Evolutionary conservation across 1,140 invertebrate species (phyloP), one percentile per base, ranked within the genome.

Genomic region (Lethrus apterus): DNA sequence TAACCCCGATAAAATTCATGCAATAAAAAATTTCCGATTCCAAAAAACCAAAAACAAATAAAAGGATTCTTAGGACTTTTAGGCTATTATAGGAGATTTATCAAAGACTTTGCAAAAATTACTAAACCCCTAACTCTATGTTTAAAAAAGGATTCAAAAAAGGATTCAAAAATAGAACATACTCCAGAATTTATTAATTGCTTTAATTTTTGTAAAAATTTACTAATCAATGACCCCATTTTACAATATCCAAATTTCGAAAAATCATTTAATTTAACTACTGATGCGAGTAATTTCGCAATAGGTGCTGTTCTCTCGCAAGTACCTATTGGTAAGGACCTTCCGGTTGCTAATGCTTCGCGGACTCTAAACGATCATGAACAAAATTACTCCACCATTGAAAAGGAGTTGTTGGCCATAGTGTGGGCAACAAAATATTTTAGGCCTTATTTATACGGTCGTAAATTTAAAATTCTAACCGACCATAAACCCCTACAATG

Each of bases 121-220:
- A 58, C 67, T 5, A 55, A 58, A 55, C 65, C 67, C n/a, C 43
- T 70, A 14, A 61, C 44, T 40, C 23, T 55, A 32, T 50, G 66
- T 42, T 31, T 68, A 31, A 65, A 64, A 55, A 62, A 67, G 48
- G 54, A 60, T 47, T 35, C 10, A 1, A 33, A 1, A 2, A 42
- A 42, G 8, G 23, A 43, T n/a, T n/a, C n/a, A n/a, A n/a, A n/a
- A n/a, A n/a, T n/a, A n/a, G n/a, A n/a, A n/a, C n/a, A 31, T 24
- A 43, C 23, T 21, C 35, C 17, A 2, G 18, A 38, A n/a, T n/a
- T n/a, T n/a, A n/a, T n/a, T n/a, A n/a, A n/a, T n/a, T n/a, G n/a
- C n/a, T n/a, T n/a, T n/a, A n/a, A 38, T 4, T 21, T 18, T 48
- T 19, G n/a, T n/a, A n/a, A n/a, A n/a, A n/a, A n/a, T n/a, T n/a